Evolutionary conservation across 2,797 vertebrate species (phyloP), one percentile per base, ranked within the genome.

Genomic region (Poliocrania exsul): DNA sequence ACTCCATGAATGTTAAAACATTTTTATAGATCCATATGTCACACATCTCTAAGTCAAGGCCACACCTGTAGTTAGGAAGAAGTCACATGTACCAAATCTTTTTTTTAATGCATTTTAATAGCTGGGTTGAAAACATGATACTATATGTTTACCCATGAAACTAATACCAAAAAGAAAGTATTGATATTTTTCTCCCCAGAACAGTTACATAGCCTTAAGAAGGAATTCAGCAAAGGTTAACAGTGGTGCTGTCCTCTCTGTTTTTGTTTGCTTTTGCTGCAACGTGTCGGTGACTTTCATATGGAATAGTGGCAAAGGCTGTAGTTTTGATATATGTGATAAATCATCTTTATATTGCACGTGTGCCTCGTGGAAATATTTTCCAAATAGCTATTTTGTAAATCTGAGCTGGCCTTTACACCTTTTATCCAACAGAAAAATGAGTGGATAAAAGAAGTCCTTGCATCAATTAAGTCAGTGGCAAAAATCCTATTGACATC

Each of bases 381-480:
- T 93, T 80, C 92, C 53, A 85, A 53, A 85, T 65, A 93, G 65
- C 60, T 93, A 23, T 88, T 96, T 96, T 95, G 91, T 44, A 91
- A 89, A 57, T 78, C 64, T 85, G 64, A 89, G 75, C 69, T 91
- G 84, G 75, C 2, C 50, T 93, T 92, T 84, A 77, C 53, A 78
- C 4, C 17, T 75, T 88, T 74, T 86, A 46, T 80, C 38, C 77
- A 31, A 60, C 20, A 80, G 53, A 85, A 93, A 23, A 91, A 33
- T 50, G 51, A 88, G 44, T 60, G 70, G 29, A 65, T 83, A 35
- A 54, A 81, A 81, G 37, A 70, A 44, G 31, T 61, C 20, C 44
- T 77, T 72, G 62, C n/a, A 40, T 83, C 38, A 13, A 31, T 93
- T 62, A 90, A 75, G 62, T 95, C 70, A 46, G 50, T 85, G 84